Base-by-base conservation (phyloP, 2,888 invertebrate species). In the Aquatica leii region DNA sequence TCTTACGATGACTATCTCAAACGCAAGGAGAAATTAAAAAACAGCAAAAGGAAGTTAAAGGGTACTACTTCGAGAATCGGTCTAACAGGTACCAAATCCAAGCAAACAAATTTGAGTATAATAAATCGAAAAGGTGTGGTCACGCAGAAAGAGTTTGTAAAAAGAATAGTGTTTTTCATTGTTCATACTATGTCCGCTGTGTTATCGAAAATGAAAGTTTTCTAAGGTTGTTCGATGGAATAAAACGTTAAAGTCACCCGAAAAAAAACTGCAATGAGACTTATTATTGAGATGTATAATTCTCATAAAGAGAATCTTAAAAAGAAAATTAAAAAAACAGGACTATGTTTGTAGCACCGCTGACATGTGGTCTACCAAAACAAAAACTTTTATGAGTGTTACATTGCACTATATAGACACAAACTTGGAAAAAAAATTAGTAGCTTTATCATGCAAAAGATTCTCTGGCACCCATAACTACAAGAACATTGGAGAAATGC, bases 361-460 rank as follows among this genome's bases (percentile, higher is more conserved):
- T 51, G 51, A 51, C 31, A 51, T 51, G 5, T 51, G 51, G 51
- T 51, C 51, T 4, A 5, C 34, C 2, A 51, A 51, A 21, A 51
- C 14, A 51, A 21, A 6, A 21, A 51, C n/a, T 51, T 51, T 51
- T 14, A 51, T 51, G 51, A 21, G 24, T 21, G 34, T 51, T 1
- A 51, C 51, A 6, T 9, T 4, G 31, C 31, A 40, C n/a, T 40
- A 12, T 4, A 40, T 40, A 6, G 40, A 40, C n/a, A 12, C 6
- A 40, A 4, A 40, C 40, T 40, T n/a, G n/a, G 3, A 12, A 12
- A 40, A 12, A 40, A 11, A 40, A 40, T 40, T 12, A 40, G 40
- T 40, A 40, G 40, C 14, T 12, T 40, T 40, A 40, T 6, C n/a
- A 9, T 40, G 40, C 40, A 40, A 40, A 40, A 40, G 11, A 12